Conservation (phyloP, 2,888 invertebrate species). For the Protonemura montana region DNA sequence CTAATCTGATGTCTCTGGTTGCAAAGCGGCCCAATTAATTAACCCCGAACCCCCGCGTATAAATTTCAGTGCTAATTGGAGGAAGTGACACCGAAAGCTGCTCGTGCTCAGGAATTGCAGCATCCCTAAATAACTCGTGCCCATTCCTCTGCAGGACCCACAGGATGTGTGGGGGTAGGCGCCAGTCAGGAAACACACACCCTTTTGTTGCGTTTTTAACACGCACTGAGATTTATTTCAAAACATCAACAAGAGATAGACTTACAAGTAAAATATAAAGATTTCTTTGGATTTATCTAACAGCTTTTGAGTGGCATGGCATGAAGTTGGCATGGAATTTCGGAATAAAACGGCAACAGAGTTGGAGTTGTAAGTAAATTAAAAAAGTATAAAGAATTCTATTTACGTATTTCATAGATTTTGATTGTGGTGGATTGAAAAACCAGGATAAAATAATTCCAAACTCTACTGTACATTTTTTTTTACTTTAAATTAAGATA, state of each 20-base stretch:
- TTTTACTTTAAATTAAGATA: too few species aligned
- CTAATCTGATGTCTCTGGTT: neutral
- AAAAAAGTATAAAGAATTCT: too few species aligned
- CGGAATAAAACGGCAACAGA: too few species aligned
- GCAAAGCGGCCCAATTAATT: neutral
- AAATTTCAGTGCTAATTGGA: constrained; percentile 45
- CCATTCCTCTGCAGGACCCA: neutral
- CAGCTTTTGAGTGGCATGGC: too few species aligned
- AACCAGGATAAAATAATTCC: too few species aligned
- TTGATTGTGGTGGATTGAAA: too few species aligned
- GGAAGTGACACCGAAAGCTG: constrained; percentile 2
- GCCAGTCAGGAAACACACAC: neutral
- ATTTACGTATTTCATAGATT: too few species aligned
- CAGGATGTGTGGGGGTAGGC: neutral
- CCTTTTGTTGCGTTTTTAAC: neutral
- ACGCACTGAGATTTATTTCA: neutral
- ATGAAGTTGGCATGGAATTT: too few species aligned
- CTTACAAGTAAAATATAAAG: neutral
- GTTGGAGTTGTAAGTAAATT: too few species aligned
- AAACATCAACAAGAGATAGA: neutral
- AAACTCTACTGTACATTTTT: too few species aligned
- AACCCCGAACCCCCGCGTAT: constrained; percentile 35
- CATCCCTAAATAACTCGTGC: neutral
- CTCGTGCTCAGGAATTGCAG: constrained; percentile 9
- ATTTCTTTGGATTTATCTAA: neutral